Conservation (phyloP, 2,113 vertebrate genomes). For the Semicossyphus pulcher region DNA sequence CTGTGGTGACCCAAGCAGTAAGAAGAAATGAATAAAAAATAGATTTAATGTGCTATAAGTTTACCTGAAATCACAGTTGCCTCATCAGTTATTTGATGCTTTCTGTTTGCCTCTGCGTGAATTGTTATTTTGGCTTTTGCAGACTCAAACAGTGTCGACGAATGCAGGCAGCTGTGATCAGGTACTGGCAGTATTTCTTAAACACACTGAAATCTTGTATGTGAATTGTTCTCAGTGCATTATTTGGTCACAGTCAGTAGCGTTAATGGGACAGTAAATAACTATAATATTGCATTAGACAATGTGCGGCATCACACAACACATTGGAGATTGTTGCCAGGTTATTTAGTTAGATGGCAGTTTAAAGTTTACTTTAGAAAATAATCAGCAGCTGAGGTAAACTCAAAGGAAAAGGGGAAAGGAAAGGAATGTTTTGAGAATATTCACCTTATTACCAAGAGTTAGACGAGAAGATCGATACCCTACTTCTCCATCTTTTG, state of each 20-base stretch:
- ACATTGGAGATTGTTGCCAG: slow-evolving; percentile 44
- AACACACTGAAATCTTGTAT: slow-evolving; percentile 41
- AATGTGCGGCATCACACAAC: slow-evolving; percentile 29
- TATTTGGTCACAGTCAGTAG: slow-evolving; percentile 73
- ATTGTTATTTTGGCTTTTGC: slow-evolving; percentile 46
- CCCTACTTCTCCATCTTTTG: background rate
- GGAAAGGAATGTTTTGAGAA: background rate
- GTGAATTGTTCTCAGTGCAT: slow-evolving; percentile 60
- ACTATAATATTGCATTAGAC: slow-evolving; percentile 67
- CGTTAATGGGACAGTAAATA: slow-evolving; percentile 36
- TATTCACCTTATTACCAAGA: slow-evolving; percentile 3
- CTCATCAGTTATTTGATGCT: slow-evolving; percentile 21
- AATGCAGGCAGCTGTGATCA: slow-evolving; percentile 50
- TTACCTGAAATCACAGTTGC: slow-evolving; percentile 53
- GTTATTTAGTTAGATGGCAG: slow-evolving; percentile 52
- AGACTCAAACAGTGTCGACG: slow-evolving; percentile 56
- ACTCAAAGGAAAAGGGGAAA: slow-evolving; percentile 19
- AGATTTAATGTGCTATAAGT: slow-evolving; percentile 68
- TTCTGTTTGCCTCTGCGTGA: slow-evolving; percentile 38
- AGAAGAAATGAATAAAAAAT: slow-evolving; percentile 26
- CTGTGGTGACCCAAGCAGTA: slow-evolving; percentile 37
- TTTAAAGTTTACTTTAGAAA: slow-evolving; percentile 27
- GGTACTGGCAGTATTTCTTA: slow-evolving; percentile 71
- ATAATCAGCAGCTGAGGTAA: slow-evolving; percentile 32
- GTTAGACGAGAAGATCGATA: background rate